Percentiles rank a stretch among this genome's conserved stretches.
Evolutionary conservation across 1,140 invertebrate genomes (phyloP).

Genomic region (Penaeus indicus): DNA sequence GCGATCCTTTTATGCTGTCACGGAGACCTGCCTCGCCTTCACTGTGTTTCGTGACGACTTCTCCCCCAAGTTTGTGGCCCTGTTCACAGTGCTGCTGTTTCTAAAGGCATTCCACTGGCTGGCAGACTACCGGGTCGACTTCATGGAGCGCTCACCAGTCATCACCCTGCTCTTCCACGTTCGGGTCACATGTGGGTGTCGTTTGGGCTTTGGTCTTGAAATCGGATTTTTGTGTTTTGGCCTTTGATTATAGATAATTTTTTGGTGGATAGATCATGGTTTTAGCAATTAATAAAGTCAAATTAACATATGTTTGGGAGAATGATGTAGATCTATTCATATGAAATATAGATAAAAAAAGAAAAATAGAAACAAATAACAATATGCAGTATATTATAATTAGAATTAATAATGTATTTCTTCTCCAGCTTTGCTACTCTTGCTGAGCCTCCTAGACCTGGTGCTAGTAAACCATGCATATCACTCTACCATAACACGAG

Average conservation of each 20-base stretch:
- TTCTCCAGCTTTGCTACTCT: slow-evolving; percentile 76
- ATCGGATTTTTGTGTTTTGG: not conserved
- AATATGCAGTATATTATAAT: not conserved
- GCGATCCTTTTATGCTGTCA: slow-evolving; percentile 98
- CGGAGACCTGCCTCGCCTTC: slow-evolving; percentile 98
- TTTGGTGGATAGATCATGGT: no score
- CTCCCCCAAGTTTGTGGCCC: slow-evolving; percentile 97
- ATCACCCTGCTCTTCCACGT: slow-evolving; percentile 97
- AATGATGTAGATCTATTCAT: not conserved
- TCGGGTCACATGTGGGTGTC: slow-evolving; percentile 83
- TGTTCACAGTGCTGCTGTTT: slow-evolving; percentile 97
- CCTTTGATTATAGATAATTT: not conserved
- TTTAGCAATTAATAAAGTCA: no score
- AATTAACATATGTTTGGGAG: no score
- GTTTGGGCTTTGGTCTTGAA: not conserved
- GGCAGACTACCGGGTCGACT: slow-evolving; percentile 98
- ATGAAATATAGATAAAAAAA: not conserved
- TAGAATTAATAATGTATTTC: not conserved
- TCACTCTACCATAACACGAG: slow-evolving; percentile 92
- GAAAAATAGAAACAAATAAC: no score
- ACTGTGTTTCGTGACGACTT: slow-evolving; percentile 99
- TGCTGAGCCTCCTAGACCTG: slow-evolving; percentile 87
- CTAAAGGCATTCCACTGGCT: slow-evolving; percentile 99
- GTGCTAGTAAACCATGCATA: slow-evolving; percentile 96
- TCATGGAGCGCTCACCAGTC: slow-evolving; percentile 85